Base-by-base conservation (phyloP, 2,797 vertebrate species). In the Sardinella longiceps region DNA sequence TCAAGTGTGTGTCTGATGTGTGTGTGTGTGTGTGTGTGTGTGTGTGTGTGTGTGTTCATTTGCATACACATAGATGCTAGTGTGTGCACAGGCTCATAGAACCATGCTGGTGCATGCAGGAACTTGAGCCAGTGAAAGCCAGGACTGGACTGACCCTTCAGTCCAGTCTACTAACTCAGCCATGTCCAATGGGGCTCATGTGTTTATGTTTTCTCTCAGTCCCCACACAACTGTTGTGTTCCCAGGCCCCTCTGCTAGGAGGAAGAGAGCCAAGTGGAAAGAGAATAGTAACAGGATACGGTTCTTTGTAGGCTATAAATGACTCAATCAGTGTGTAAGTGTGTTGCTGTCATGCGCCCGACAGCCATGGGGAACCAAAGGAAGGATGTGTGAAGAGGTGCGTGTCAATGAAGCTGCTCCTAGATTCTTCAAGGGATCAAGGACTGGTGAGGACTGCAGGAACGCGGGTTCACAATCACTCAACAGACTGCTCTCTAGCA, bases 221-320 rank as follows among this genome's bases (percentile, higher is more conserved):
- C 80, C 51, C 30, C 50, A 50, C 81, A 51, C 80, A 85, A 89
- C 74, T 74, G 81, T 87, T 87, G 2, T 87, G 2, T 39, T 15
- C 85, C 85, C 85, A 84, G 66, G 83, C 77, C 70, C 51, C n/a
- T 84, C 39, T 25, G 11, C 10, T 30, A 33, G 30, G 45, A 23
- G 46, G 84, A 80, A 84, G 85, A 89, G 60, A 80, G 60, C 56
- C 81, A 83, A 66, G 82, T 87, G 82, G 84, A 87, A 82, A 82
- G 28, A 56, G 74, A 28, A 66, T 53, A 84, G 81, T 46, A 70
- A 87, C 88, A 90, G 90, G 90, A 90, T 88, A 86, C 83, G 88
- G 84, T 87, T 88, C 86, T 88, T 86, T 33, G 5, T 82, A 85
- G 82, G 45, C 66, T 83, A 87, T 84, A 86, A 84, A 84, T 87